Conservation (phyloP, 2,888 invertebrate species). For the Pseudanteris insignis region DNA sequence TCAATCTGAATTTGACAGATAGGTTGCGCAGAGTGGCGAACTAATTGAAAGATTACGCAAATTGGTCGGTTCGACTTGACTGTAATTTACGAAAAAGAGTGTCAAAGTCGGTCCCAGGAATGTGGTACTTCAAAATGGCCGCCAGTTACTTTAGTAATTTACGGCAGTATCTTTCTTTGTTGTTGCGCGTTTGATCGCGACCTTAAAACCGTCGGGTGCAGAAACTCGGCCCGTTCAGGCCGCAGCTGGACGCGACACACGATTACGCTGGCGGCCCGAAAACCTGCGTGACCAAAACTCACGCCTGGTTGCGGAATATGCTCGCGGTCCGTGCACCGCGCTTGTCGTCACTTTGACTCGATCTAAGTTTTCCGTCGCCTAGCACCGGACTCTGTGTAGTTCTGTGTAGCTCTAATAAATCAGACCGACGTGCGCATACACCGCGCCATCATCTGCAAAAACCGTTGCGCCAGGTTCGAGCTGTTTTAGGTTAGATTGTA, state of each 20-base stretch:
- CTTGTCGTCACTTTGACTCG: slow-evolving; percentile 46
- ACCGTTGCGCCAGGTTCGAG: no score
- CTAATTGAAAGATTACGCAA: no score
- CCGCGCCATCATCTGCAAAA: no score
- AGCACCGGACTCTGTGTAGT: no score
- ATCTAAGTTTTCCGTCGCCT: no score
- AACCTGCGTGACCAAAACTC: slow-evolving; percentile 28
- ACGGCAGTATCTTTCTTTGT: slow-evolving; percentile 66
- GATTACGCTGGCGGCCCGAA: slow-evolving; percentile 38
- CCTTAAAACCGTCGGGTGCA: slow-evolving; percentile 46
- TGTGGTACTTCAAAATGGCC: slow-evolving; percentile 81
- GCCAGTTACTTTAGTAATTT: slow-evolving; percentile 69
- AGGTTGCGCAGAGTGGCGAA: no score
- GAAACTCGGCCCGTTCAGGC: slow-evolving; percentile 43
- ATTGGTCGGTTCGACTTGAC: no score
- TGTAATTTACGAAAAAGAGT: slow-evolving; percentile 63
- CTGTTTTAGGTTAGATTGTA: no score
- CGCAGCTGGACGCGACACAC: slow-evolving; percentile 51
- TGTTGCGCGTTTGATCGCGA: slow-evolving; percentile 57
- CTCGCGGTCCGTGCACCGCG: slow-evolving; percentile 53
- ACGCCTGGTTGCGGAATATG: slow-evolving; percentile 55
- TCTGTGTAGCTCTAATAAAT: no score
- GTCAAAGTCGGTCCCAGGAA: slow-evolving; percentile 68
- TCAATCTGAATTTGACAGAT: no score
- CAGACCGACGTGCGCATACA: no score